These are phyloP conservation scores for Parnassius orleans DNA, from an alignment of 2,888 invertebrate species.

Conservation along the genomic window DNA sequence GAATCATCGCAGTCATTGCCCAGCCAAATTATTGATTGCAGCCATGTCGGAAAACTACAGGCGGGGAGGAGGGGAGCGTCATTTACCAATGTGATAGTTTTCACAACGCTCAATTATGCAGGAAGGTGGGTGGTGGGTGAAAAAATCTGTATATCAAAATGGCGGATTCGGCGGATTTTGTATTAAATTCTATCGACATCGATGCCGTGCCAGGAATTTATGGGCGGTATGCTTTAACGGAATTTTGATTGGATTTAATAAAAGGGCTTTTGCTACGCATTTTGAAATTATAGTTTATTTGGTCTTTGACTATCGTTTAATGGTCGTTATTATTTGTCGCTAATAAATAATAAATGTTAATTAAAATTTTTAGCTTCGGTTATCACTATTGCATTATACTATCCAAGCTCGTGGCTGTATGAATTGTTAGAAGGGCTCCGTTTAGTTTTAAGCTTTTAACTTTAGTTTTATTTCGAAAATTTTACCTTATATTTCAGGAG, in stretches of 20 bases:
- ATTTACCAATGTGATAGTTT: slow-evolving; percentile 79
- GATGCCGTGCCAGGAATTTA: slow-evolving; percentile 60
- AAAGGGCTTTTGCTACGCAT: slow-evolving; percentile 33
- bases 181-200: slow-evolving; percentile 75
- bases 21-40: slow-evolving; percentile 79
- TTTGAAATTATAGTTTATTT: slow-evolving; percentile 34
- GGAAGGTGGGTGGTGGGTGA: slow-evolving; percentile 55
- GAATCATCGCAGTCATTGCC: slow-evolving; percentile 80
- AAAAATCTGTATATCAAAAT: slow-evolving; percentile 75
- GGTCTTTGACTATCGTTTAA: slow-evolving; percentile 22
- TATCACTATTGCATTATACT: slow-evolving; percentile 30
- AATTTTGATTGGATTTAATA: slow-evolving; percentile 52
- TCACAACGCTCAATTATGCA: slow-evolving; percentile 78
- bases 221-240: slow-evolving; percentile 46
- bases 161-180: slow-evolving; percentile 66
- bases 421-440: slow-evolving; percentile 9
- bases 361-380: slow-evolving; percentile 13
- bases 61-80: slow-evolving; percentile 53
- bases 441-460: no score
- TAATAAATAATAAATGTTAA: slow-evolving; percentile 1
- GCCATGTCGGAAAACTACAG: slow-evolving; percentile 76
- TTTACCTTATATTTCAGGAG: no score
- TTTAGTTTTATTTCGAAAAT: no score
- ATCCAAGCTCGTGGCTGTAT: slow-evolving; percentile 20
- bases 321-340: slow-evolving; percentile 19